Base-by-base conservation (phyloP, 2,113 vertebrate genomes). In the Forbesichthys papilliferus region DNA sequence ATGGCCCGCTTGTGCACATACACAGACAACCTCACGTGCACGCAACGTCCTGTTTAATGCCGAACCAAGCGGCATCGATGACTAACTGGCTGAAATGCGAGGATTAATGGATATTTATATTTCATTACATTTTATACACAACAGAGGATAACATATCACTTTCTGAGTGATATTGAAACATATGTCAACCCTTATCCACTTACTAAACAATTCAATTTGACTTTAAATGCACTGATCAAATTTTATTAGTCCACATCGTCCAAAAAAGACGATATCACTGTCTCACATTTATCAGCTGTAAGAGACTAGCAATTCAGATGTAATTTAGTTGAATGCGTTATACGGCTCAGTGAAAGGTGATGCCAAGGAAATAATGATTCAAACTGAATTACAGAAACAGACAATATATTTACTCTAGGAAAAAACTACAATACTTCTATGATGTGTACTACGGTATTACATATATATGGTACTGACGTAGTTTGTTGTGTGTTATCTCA, bases 81-180 rank as follows among this genome's bases (percentile, higher is more conserved):
- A 95, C 92, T 94, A 94, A 95, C 94, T 93, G 93, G 91, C 90
- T 93, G 94, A 96, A 95, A 95, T 92, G 91, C 88, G 93, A 95
- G 94, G 94, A 96, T 96, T 96, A 97, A 98, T 98, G 95, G 94
- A 94, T 95, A 97, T 98, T 98, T 97, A 96, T 96, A 96, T 98
- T 98, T 96, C 94, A 98, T 98, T 95, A 96, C 94, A 94, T 94
- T 95, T 84, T 93, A 93, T 94, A 92, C 92, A 93, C 93, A 92
- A 93, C 92, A 86, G 93, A 95, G 93, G 96, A 95, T 96, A 96
- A 96, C 94, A 93, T 92, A 96, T 96, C 94, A 95, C 92, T 96
- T 94, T 94, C 93, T 90, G 27, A 70, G 89, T 95, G 94, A 96
- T 95, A 96, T 94, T 94, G 94, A 94, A 96, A 97, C 96, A 97